phyloP scores from a whole-genome alignment of 2,113 vertebrate genomes.

The Leptosomus discolor region DNA sequence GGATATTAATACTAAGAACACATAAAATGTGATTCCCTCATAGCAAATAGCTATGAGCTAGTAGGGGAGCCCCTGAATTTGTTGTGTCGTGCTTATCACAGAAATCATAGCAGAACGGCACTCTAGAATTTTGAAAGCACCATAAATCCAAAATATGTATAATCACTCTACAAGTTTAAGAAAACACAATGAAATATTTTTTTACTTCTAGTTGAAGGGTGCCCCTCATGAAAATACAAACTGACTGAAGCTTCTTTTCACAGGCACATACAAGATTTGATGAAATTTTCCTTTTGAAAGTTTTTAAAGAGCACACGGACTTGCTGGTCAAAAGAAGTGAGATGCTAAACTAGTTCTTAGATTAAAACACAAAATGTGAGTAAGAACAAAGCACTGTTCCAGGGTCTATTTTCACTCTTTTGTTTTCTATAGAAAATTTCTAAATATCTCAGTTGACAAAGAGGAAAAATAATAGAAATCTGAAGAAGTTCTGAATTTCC shows the following conservation, averaged over 20 bases:
- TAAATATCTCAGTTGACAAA: background rate
- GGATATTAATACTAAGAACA: background rate
- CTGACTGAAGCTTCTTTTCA: background rate
- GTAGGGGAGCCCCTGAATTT: background rate
- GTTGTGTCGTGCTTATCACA: background rate
- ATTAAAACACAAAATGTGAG: background rate
- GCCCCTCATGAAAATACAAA: background rate
- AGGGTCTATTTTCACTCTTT: background rate
- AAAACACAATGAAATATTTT: background rate
- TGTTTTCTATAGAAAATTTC: background rate
- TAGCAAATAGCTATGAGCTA: background rate
- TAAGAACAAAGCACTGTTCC: background rate
- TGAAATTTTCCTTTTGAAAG: background rate
- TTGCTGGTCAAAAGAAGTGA: background rate
- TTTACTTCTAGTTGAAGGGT: background rate
- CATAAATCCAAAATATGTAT: background rate
- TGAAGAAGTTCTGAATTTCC: background rate
- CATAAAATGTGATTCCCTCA: background rate
- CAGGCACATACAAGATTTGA: background rate
- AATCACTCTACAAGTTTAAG: rapidly evolving
- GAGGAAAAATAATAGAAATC: background rate
- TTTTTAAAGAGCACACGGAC: background rate
- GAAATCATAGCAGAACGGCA: background rate
- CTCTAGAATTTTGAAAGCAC: background rate
- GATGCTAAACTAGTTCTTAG: background rate